Evolutionary conservation across 2,888 invertebrate species (phyloP).

Genomic region (Diploptera punctata): DNA sequence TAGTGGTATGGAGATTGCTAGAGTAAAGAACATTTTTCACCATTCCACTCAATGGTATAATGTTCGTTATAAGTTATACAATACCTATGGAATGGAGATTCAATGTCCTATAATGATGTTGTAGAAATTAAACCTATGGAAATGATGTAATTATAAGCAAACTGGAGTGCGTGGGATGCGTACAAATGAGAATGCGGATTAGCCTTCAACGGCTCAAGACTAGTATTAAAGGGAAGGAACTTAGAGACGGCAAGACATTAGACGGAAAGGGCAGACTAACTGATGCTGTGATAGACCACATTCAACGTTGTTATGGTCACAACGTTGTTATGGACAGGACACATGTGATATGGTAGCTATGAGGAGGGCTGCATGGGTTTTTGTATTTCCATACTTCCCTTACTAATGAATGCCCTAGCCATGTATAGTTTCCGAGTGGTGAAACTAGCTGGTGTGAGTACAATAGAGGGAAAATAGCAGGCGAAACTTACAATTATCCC

Average conservation of each 20-base stretch:
- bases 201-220: neutral
- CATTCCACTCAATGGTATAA: neutral
- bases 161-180: neutral
- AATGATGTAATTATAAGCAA: neutral
- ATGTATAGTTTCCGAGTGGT: neutral
- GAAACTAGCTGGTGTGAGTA: neutral
- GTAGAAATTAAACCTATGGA: neutral
- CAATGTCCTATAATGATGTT: neutral
- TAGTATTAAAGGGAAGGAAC: neutral
- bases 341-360: neutral
- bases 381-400: neutral
- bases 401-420: neutral
- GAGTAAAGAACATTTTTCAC: constrained; percentile 5
- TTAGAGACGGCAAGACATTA: neutral
- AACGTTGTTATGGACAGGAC: neutral
- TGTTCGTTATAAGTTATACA: neutral
- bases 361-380: too few relatives aligned
- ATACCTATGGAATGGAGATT: neutral
- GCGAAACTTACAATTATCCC: neutral
- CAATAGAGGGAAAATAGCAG: neutral
- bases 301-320: constrained; percentile 1
- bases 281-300: neutral
- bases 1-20: neutral
- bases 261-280: neutral
- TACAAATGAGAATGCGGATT: neutral